These are phyloP conservation scores for Sussaba pulchella DNA, from an alignment of 2,888 invertebrate genomes.

Conservation along the genomic window DNA sequence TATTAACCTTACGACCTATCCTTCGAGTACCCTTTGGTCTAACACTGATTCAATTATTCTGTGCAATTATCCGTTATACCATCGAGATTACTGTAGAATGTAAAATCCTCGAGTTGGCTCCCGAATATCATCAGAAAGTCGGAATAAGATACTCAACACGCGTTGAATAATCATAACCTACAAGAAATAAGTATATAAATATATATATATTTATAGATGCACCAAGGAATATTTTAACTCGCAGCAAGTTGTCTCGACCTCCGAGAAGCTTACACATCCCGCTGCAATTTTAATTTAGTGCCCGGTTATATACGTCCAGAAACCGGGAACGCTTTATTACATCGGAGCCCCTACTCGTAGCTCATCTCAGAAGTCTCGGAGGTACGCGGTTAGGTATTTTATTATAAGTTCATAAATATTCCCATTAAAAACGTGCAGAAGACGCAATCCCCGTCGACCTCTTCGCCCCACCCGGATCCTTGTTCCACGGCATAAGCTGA, in stretches of 20 bases:
- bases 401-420: constrained; percentile 68
- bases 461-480: not conserved
- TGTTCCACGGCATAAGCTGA: constrained; percentile 5
- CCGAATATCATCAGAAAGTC: no score
- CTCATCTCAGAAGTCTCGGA: constrained; percentile 19
- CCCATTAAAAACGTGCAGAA: constrained; percentile 45
- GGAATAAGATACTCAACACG: constrained; percentile 1
- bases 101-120: no score
- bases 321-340: constrained; percentile 49
- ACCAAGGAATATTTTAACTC: constrained; percentile 29
- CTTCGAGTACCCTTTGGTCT: no score
- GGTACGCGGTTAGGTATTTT: constrained; percentile 59
- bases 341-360: constrained; percentile 10
- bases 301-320: constrained; percentile 45
- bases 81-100: no score
- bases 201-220: not conserved
- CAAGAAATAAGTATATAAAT: not conserved
- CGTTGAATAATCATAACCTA: constrained; percentile 25
- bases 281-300: constrained; percentile 52
- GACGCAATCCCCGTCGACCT: not conserved
- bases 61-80: no score
- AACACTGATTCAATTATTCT: no score
- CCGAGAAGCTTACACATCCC: not conserved
- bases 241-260: constrained; percentile 3
- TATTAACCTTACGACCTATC: no score